Base-by-base conservation (phyloP, 2,888 invertebrate genomes). In the Temnothorax rugatulus region DNA sequence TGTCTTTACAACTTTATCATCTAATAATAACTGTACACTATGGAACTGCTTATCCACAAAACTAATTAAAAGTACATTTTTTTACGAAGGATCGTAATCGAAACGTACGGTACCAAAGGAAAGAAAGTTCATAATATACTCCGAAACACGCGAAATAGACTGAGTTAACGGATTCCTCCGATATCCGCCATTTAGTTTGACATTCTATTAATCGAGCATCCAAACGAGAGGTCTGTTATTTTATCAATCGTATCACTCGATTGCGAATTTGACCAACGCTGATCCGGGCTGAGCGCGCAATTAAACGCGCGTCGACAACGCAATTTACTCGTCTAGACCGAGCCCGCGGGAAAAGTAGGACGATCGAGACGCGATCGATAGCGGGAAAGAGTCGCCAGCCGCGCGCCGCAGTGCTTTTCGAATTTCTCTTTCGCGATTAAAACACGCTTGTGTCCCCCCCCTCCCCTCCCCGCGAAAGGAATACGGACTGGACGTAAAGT, bases 281-380 rank as follows among this genome's bases (percentile, higher is more conserved):
- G 81, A 79, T 57, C 41, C 75, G 57, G 47, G 29, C 18, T 68
- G 68, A 77, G 76, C 71, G 61, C 69, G 83, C 68, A 86, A 83
- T 86, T 86, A 86, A 86, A 83, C 74, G 73, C 74, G 68, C 74
- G 79, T 79, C 71, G 79, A 71, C 79, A 79, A 71, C 71, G 71
- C 71, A 86, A 86, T 86, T 86, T 76, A 54, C 66, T 41, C 74
- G 66, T 69, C 71, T 79, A 79, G 79, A 73, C 57, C 21, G 47
- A 47, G 29, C 38, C 18, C 21, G n/a, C 38, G 73, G 59, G 41
- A 69, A 79, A 79, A 69, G 71, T 79, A 79, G 71, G 77, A 69
- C 76, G 76, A 76, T 76, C 64, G 52, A 50, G 76, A 38, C 57
- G 44, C 69, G 71, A 79, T 79, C 71, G 71, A 79, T 38, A 71